phyloP scores from a whole-genome alignment of 2,888 invertebrate species.

The Falcaria lacertinaria region DNA sequence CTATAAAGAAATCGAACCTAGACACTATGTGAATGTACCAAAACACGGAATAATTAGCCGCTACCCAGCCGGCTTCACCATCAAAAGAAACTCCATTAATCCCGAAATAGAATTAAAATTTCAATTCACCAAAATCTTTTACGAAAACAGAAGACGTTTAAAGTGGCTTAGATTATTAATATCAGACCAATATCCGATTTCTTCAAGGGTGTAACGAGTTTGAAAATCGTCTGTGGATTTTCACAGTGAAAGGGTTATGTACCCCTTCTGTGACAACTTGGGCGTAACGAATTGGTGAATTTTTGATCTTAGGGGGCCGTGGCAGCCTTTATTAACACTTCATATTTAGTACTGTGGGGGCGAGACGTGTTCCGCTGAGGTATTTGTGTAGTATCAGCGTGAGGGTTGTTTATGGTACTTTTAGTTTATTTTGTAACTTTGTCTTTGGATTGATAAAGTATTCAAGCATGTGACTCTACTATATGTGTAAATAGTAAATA shows the following conservation, averaged over 20 bases:
- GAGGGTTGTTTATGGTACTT: neutral
- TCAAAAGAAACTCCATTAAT: neutral
- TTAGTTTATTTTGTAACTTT: slow-evolving; percentile 10
- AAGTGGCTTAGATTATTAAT: slow-evolving; percentile 29
- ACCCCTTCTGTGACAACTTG: slow-evolving; percentile 54
- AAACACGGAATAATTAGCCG: no score
- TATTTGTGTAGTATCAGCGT: slow-evolving; percentile 5
- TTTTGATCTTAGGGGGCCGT: slow-evolving; percentile 57
- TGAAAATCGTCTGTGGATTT: slow-evolving; percentile 36
- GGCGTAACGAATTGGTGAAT: slow-evolving; percentile 62
- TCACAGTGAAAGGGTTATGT: slow-evolving; percentile 29
- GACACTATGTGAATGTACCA: no score
- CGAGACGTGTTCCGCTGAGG: slow-evolving; percentile 22
- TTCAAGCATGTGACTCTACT: no score
- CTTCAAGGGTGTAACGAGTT: slow-evolving; percentile 39
- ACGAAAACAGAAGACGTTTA: slow-evolving; percentile 19
- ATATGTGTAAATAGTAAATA: no score
- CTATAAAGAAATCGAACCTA: no score
- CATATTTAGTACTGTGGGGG: slow-evolving; percentile 59
- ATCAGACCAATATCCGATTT: slow-evolving; percentile 52
- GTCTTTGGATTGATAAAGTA: slow-evolving; percentile 2
- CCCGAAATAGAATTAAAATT: slow-evolving; percentile 16
- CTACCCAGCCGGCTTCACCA: no score
- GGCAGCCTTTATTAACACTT: slow-evolving; percentile 68
- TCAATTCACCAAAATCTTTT: slow-evolving; percentile 23